These are phyloP conservation scores for Fragum whitleyi DNA, from an alignment of 2,888 invertebrate species.

Conservation along the genomic window DNA sequence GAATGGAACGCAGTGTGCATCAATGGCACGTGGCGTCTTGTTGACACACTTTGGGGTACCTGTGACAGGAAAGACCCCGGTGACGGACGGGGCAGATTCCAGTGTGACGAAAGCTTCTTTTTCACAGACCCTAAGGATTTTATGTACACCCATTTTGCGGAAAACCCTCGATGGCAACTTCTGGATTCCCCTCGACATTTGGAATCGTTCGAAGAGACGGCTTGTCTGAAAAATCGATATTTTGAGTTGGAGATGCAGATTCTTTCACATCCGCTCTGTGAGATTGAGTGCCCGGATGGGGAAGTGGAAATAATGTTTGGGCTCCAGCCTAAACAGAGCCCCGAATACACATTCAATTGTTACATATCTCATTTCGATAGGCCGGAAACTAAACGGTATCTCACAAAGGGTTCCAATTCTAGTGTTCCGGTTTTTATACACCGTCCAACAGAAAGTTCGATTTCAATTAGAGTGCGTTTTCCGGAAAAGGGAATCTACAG, in stretches of 20 bases:
- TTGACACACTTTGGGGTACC: constrained; percentile 70
- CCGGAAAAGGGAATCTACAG: constrained; percentile 76
- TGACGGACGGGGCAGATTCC: constrained; percentile 65
- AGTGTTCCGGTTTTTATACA: constrained; percentile 72
- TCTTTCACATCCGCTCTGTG: constrained; percentile 73
- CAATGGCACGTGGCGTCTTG: constrained; percentile 62
- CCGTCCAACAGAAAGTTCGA: constrained; percentile 66
- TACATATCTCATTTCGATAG: constrained; percentile 73
- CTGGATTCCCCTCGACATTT: constrained; percentile 70
- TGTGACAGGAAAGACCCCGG: constrained; percentile 70
- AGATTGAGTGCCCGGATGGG: constrained; percentile 72
- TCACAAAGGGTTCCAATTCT: constrained; percentile 63
- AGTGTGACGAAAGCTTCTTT: constrained; percentile 80
- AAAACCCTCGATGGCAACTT: constrained; percentile 78
- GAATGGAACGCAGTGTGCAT: constrained; percentile 70
- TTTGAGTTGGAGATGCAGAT: constrained; percentile 77
- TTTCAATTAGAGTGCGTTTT: constrained; percentile 71
- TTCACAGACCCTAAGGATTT: constrained; percentile 79
- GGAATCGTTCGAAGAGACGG: constrained; percentile 75
- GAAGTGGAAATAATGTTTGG: constrained; percentile 77
- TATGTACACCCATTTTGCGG: constrained; percentile 78
- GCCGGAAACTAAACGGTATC: constrained; percentile 62
- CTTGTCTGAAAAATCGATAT: constrained; percentile 79
- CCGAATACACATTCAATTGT: constrained; percentile 72
- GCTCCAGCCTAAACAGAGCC: constrained; percentile 65